Conservation (phyloP, 2,888 invertebrate genomes). For the Netelia inedita region DNA sequence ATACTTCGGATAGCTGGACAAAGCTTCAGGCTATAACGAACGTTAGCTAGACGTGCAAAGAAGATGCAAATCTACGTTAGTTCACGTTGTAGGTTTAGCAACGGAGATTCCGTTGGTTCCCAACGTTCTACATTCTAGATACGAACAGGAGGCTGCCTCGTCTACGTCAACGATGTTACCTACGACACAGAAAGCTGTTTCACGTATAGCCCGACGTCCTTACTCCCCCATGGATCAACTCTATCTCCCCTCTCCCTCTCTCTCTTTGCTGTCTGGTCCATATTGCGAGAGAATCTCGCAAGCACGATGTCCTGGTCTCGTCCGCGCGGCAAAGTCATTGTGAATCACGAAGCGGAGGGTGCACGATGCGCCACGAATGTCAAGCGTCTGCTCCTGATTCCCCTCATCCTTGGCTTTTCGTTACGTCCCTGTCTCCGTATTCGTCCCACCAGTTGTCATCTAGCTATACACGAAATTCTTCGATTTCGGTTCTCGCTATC, state of each 20-base stretch:
- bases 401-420: background rate
- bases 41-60: constrained; percentile 22
- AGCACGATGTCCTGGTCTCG: constrained; percentile 45
- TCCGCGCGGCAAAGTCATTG: constrained; percentile 68
- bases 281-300: constrained; percentile 50
- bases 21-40: constrained; percentile 32
- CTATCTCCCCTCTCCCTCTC: constrained; percentile 22
- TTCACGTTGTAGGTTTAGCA: constrained; percentile 31
- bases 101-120: constrained; percentile 39
- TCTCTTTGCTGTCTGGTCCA: constrained; percentile 22
- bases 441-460: background rate
- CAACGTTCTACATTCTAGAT: constrained; percentile 62
- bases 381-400: constrained; percentile 66
- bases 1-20: constrained; percentile 11
- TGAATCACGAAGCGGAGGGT: constrained; percentile 72
- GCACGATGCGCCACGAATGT: constrained; percentile 73
- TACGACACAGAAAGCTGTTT: constrained; percentile 44
- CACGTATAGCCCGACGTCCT: constrained; percentile 37
- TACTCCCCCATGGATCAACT: constrained; percentile 23
- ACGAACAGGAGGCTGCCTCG: constrained; percentile 49
- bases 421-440: constrained; percentile 1
- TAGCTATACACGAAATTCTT: background rate
- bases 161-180: constrained; percentile 63
- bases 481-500: constrained; percentile 32
- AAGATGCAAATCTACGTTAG: constrained; percentile 9